Evolutionary conservation across 1,140 invertebrate species (phyloP), one percentile per base, ranked within the genome.

Genomic region (Drosophila mayri): DNA sequence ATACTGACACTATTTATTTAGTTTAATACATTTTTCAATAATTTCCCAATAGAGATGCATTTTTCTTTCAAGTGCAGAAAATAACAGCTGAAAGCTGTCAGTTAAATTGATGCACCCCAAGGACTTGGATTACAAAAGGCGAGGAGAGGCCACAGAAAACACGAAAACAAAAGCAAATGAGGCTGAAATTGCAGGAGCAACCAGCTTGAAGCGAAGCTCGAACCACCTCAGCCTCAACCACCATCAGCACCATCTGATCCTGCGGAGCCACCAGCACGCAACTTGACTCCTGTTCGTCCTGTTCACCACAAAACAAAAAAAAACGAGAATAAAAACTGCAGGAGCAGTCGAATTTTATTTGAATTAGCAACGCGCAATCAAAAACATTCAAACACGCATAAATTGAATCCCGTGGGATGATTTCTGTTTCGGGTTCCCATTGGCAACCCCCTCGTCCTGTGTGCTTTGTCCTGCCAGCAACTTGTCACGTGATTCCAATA

Each of bases 341-440:
- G 83, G 49, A 64, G 63, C 49, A 73, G 76, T 76, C 63, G 85
- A 70, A 70, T 88, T 88, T 77, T 88, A 88, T 88, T 88, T 90
- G 86, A 90, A 90, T 90, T 90, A 90, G 85, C 85, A 85, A 78
- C 67, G 85, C 75, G 63, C 85, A 90, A 90, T 90, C 85, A 90
- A 90, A 90, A 90, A 90, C 85, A 90, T 90, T 90, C 85, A 90
- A 90, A 90, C 85, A 90, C 86, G 86, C 85, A 90, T 90, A 90
- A 90, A 90, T 90, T 90, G 85, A 90, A 90, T 90, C 85, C 85
- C 85, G 85, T 90, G 85, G 85, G 85, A 90, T 90, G 85, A 75
- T 90, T 90, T 90, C 78, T 79, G 46, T 67, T 70, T 61, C 63
- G 46, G 38, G 62, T 90, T 90, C 85, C 85, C 85, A 90, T 50